Percentiles rank a stretch among this genome's conserved stretches.
These are phyloP conservation scores for Thymallus thymallus DNA, from an alignment of 2,113 vertebrate species.

Conservation along the genomic window DNA sequence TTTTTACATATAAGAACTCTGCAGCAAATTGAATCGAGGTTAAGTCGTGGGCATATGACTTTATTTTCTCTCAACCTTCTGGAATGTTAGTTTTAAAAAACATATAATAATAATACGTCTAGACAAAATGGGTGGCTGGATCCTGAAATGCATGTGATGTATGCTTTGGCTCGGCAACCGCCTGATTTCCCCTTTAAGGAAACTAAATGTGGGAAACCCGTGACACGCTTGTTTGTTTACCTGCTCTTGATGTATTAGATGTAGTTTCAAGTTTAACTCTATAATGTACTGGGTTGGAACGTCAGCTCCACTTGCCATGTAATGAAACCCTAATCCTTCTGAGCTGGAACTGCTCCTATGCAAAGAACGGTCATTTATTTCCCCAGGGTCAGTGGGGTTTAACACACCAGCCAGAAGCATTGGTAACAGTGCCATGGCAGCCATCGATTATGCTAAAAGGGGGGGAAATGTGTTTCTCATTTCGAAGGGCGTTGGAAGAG, in stretches of 20 bases:
- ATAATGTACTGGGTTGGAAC: slow-evolving; percentile 40
- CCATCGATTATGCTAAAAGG: slow-evolving; percentile 47
- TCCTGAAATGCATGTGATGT: slow-evolving; percentile 6
- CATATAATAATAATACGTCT: background rate
- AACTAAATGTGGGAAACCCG: slow-evolving; percentile 2
- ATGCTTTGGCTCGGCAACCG: slow-evolving; percentile 2
- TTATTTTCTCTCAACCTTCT: too few relatives aligned
- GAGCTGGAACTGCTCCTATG: slow-evolving; percentile 24
- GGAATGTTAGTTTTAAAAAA: background rate
- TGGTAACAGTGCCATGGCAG: slow-evolving; percentile 21
- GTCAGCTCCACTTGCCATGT: slow-evolving; percentile 31
- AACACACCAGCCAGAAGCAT: slow-evolving; percentile 10
- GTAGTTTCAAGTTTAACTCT: slow-evolving; percentile 47
- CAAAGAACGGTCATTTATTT: slow-evolving; percentile 32
- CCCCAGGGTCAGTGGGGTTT: background rate
- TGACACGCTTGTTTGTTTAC: slow-evolving; percentile 39
- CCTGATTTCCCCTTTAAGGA: slow-evolving; percentile 16
- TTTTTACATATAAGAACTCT: background rate
- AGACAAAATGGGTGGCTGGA: background rate
- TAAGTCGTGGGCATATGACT: too few relatives aligned
- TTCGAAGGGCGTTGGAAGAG: slow-evolving; percentile 14
- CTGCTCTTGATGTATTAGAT: slow-evolving; percentile 21
- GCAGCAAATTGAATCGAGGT: too few relatives aligned
- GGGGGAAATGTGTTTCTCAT: slow-evolving; percentile 40
- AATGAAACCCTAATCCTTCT: slow-evolving; percentile 58